phyloP scores from a whole-genome alignment of 2,888 invertebrate genomes.

The Acleris holmiana region DNA sequence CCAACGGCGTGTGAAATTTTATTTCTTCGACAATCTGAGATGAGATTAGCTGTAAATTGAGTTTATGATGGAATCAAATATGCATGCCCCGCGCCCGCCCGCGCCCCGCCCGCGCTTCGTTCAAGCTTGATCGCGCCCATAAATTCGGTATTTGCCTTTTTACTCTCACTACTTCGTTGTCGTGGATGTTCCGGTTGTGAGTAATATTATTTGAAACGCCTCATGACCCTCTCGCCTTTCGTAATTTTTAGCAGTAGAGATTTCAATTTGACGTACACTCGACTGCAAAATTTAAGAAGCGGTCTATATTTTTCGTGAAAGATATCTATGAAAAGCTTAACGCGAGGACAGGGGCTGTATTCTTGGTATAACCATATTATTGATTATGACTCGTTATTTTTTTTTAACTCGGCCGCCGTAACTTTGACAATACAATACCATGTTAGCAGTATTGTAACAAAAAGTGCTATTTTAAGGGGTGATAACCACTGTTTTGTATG shows the following conservation, averaged over 20 bases:
- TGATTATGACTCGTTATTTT: too few relatives aligned
- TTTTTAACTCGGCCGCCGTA: too few relatives aligned
- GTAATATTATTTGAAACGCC: slow-evolving; percentile 56
- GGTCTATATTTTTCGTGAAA: too few relatives aligned
- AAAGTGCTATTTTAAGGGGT: too few relatives aligned
- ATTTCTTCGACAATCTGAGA: slow-evolving; percentile 83
- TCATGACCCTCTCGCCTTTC: slow-evolving; percentile 41
- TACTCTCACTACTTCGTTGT: slow-evolving; percentile 60
- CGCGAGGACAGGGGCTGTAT: too few relatives aligned
- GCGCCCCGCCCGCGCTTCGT: slow-evolving; percentile 47
- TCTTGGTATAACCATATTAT: too few relatives aligned
- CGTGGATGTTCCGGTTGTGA: slow-evolving; percentile 59
- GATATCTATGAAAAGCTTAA: too few relatives aligned
- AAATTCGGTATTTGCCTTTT: slow-evolving; percentile 65
- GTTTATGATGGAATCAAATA: slow-evolving; percentile 82
- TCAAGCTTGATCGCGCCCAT: slow-evolving; percentile 69
- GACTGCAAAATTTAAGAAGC: too few relatives aligned
- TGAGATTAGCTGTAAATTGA: slow-evolving; percentile 83
- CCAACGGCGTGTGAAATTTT: slow-evolving; percentile 80
- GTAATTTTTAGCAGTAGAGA: slow-evolving; percentile 21
- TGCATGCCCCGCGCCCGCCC: slow-evolving; percentile 58
- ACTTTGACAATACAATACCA: too few relatives aligned
- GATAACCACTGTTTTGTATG: too few relatives aligned
- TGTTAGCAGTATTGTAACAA: too few relatives aligned
- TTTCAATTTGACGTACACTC: slow-evolving; percentile 14